Evolutionary conservation across 2,113 vertebrate species (phyloP), one percentile per base, ranked within the genome.

Genomic region (Lepidothrix coronata): DNA sequence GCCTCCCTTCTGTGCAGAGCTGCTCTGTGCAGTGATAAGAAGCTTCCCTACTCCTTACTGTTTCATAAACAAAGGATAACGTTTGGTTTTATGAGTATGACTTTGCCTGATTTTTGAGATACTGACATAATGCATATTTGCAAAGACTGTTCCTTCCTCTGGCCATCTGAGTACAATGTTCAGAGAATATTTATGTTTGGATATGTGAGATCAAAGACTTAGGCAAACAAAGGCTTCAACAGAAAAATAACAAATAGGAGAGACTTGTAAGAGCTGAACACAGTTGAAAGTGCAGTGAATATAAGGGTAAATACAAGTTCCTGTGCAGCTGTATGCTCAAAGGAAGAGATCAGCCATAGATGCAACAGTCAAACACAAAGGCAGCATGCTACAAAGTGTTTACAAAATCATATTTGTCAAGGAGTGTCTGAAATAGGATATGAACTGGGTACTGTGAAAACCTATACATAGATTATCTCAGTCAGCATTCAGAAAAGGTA

Each of bases 241-340:
- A 88, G 63, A 89, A 96, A 94, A 90, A 89, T 35, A 94, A 96
- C 59, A 89, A 95, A 92, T 74, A 94, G 43, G 82, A 79, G 75
- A 77, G 59, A 76, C 67, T 93, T 70, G 20, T 49, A 66, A 96
- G 78, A 80, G 55, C 88, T 66, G 63, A 95, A 51, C 12, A 27
- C 37, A 66, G 58, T 80, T 73, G 81, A 95, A 93, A 96, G 59
- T 44, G 62, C 43, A 85, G 83, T 37, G 72, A 79, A 70, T 89
- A 62, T 1, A 4, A 88, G 67, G 28, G 80, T 63, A 92, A 93
- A 93, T 91, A 85, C 30, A 70, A 82, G 85, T 89, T 90, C 78
- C 81, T 83, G 75, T 58, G 67, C 91, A 92, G 76, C 87, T 95
- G 93, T 14, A 25, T 55, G 52, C 46, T 68, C 1, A 1, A 58